Percentiles rank a stretch among this genome's conserved stretches.
phyloP scores from a whole-genome alignment of 2,888 invertebrate species.

The Metalampra italica region DNA sequence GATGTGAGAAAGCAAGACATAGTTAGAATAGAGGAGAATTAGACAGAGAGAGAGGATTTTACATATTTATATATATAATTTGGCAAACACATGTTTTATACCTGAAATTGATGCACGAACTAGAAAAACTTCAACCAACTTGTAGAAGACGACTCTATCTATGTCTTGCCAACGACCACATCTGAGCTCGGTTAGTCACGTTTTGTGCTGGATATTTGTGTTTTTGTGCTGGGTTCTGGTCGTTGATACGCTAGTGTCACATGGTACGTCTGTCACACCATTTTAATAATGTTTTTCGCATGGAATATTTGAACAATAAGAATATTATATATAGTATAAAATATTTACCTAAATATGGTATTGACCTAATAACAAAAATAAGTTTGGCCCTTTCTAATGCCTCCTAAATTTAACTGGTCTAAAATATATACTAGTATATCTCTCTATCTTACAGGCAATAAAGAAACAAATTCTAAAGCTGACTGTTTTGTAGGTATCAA shows the following conservation, averaged over 20 bases:
- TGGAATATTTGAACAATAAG: too few species aligned
- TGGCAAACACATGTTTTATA: constrained; percentile 29
- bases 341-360: too few species aligned
- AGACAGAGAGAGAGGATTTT: constrained; percentile 31
- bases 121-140: constrained; percentile 24
- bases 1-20: constrained; percentile 76
- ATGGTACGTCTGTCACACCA: constrained; percentile 35
- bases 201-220: constrained; percentile 10
- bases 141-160: constrained; percentile 28
- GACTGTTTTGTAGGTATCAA: too few species aligned
- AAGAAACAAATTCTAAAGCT: too few species aligned
- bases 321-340: too few species aligned
- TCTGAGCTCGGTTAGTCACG: constrained; percentile 68
- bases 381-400: too few species aligned
- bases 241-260: constrained; percentile 7
- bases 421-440: too few species aligned
- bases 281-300: too few species aligned
- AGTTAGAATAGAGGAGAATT: constrained; percentile 62
- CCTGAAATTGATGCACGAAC: constrained; percentile 47
- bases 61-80: constrained; percentile 5
- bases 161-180: constrained; percentile 77
- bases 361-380: too few species aligned
- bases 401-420: too few species aligned
- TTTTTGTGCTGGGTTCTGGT: constrained; percentile 11
- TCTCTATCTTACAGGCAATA: too few species aligned